Percentiles rank a stretch among this genome's conserved stretches.
Conservation (phyloP, 2,797 vertebrate species). For the Anabas testudineus region DNA sequence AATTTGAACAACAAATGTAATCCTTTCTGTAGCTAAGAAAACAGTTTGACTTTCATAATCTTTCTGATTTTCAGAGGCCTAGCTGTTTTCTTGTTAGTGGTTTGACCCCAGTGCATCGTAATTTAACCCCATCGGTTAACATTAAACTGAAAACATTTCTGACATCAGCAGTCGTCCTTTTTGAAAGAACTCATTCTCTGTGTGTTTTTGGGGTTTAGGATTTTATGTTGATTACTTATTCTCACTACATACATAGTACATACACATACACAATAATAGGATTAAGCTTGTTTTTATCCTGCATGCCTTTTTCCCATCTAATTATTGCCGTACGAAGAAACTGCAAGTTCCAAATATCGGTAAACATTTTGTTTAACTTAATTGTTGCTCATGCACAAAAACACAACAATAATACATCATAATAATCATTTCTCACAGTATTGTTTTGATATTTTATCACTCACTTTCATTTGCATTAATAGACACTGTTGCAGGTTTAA, state of each 20-base stretch:
- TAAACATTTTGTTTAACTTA: no score
- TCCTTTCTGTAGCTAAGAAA: slow-evolving; percentile 61
- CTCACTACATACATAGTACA: neutral
- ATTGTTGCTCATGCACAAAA: no score
- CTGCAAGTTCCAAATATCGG: neutral
- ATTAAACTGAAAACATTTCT: slow-evolving; percentile 33
- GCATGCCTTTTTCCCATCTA: neutral
- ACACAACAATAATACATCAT: no score
- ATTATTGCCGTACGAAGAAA: neutral
- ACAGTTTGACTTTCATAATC: slow-evolving; percentile 47
- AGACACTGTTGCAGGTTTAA: no score
- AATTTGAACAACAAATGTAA: slow-evolving; percentile 59
- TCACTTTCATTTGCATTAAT: no score
- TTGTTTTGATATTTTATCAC: no score
- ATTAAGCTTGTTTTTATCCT: neutral
- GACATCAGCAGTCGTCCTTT: slow-evolving; percentile 9
- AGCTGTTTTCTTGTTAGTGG: slow-evolving; percentile 54
- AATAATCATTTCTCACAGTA: no score
- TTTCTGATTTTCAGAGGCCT: slow-evolving; percentile 50
- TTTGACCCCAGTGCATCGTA: slow-evolving; percentile 63
- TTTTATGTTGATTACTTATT: slow-evolving; percentile 12
- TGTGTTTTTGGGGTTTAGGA: neutral
- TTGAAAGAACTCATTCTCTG: neutral
- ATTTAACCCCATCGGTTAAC: slow-evolving; percentile 28
- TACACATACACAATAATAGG: neutral